Base-by-base conservation (phyloP, 1,140 invertebrate genomes). In the Aphidius ervi region DNA sequence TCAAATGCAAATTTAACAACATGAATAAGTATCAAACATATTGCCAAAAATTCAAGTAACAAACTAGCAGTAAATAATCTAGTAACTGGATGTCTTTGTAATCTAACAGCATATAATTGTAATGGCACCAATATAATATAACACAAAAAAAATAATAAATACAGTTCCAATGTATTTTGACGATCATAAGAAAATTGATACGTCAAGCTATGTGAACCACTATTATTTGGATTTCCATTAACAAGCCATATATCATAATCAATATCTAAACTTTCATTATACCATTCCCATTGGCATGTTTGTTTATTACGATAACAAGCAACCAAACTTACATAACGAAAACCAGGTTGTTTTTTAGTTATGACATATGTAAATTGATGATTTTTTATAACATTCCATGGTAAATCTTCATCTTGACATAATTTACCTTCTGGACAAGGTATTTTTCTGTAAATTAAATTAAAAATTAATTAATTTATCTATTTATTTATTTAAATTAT, bases 141-240 rank as follows among this genome's bases (percentile, higher is more conserved):
- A 62, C 92, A 87, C 42, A 93, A 71, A 76, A 95, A 89, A 71
- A 97, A 96, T 16, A 95, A 79, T 57, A 97, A 78, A 79, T 97
- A 96, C 57, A 98, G 83, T 77, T 97, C 94, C 52, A 95, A 84
- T 9, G 94, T 92, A 74, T 97, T 94, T 80, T 96, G 93, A 74
- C 89, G 86, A 76, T 99, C 95, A 81, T 96, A 98, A 4, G 95
- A 97, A 76, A 97, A 98, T 76, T 99, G 95, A 81, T 95, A 95
- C 62, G 93, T 88, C 68, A 98, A 85, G 60, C 89, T 90, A 77
- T 93, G 95, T 63, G 88, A 88, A 31, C 86, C 84, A 58, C 88
- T 91, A 62, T 84, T 82, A 70, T 93, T 92, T 0, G 96, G 95
- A 80, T 95, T 92, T 47, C 95, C 94, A 83, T 98, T 98, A 0